Evolutionary conservation across 2,888 invertebrate species (phyloP), one percentile per base, ranked within the genome.

Genomic region (Agonopterix alstromeriana): DNA sequence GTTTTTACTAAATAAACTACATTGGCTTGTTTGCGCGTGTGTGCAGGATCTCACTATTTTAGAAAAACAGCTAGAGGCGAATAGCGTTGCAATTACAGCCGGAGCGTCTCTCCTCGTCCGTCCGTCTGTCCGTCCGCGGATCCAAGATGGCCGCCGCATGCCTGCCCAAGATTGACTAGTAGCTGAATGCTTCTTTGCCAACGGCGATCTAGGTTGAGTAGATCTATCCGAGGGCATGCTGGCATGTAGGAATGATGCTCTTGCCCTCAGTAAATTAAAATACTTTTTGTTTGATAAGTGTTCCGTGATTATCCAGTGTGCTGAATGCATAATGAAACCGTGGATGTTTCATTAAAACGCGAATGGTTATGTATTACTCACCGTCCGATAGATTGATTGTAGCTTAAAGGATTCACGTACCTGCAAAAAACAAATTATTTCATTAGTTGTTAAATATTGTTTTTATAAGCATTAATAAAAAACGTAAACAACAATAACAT

Each of bases 111-210:
- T 74, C 68, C 67, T 68, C 67, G 69, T 70, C 67, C 77, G 76
- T 79, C 73, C 68, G 77, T 79, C 75, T 71, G 77, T 80, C 74
- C 63, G 63, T 63, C 61, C 64, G 60, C 60, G 58, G 54, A 68
- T 63, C 57, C 75, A 82, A 84, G 68, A 84, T 86, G 84, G 82
- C 83, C 70, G 78, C 77, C 74, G 76, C 84, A 82, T 87, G 82
- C 84, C 83, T 77, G 65, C 67, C 72, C 76, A 77, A 82, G 83
- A 84, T 84, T 85, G 86, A 86, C 86, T 87, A 80, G 83, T 84
- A 84, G 84, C 84, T 77, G 77, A 72, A 71, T 76, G 70, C 67
- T 74, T 65, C 72, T 72, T 76, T 58, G 85, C 85, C 85, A 77
- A 71, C 70, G 86, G 86, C 85, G 71, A 77, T 81, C 76, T 77